A percentile compares a stretch with the other conserved stretches of the same genome.
These are phyloP conservation scores for Mycetomoellerius zeteki DNA, from an alignment of 1,140 invertebrate genomes.

Conservation along the genomic window DNA sequence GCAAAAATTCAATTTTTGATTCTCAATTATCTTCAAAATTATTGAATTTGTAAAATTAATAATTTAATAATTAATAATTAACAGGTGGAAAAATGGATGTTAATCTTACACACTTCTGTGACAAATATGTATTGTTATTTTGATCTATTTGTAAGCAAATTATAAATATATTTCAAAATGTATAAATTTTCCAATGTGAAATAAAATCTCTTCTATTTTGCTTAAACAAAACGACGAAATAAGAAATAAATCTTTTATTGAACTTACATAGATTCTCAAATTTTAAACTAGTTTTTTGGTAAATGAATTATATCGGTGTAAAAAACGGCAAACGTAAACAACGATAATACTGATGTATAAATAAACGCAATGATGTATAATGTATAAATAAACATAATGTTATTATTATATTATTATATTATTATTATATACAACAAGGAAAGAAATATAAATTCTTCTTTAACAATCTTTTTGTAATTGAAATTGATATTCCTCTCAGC, in stretches of 20 bases:
- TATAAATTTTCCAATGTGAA: background rate
- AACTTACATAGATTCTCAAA: background rate
- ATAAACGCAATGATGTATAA: constrained; percentile 5
- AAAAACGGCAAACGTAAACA: background rate
- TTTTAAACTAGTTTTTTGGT: background rate
- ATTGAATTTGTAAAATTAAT: background rate
- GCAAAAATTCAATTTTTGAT: background rate
- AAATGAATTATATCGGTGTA: background rate
- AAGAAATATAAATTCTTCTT: constrained; percentile 15
- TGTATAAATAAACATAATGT: constrained; percentile 3
- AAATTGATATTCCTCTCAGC: background rate
- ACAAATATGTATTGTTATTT: background rate
- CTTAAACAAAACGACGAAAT: background rate
- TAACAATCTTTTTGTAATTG: constrained; percentile 27
- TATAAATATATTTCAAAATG: background rate
- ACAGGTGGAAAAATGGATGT: background rate
- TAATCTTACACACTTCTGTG: background rate
- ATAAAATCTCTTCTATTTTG: background rate
- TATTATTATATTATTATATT: constrained; percentile 1
- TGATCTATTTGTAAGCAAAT: background rate
- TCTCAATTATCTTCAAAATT: background rate
- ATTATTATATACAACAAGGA: background rate
- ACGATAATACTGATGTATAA: background rate
- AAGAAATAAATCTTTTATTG: constrained; percentile 8
- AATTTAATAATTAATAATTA: constrained; percentile 1